Percentiles rank a stretch among this genome's conserved stretches.
Conservation (phyloP, 1,140 invertebrate genomes). For the Zaprionus africanus region DNA sequence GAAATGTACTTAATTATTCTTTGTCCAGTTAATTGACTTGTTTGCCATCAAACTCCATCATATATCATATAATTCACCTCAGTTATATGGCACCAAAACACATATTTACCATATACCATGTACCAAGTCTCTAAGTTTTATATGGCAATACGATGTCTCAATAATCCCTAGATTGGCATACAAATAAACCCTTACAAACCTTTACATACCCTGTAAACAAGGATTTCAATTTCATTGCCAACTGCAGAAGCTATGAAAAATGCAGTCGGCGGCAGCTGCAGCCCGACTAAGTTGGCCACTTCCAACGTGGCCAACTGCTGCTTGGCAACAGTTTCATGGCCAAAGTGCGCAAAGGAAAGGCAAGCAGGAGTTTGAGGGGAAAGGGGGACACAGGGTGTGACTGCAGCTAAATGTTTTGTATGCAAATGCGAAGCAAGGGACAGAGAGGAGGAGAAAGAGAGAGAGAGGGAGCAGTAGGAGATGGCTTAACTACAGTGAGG, state of each 20-base stretch:
- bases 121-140: too few relatives aligned
- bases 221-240: slow-evolving; percentile 3
- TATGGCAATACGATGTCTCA: too few relatives aligned
- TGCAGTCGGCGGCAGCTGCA: slow-evolving; percentile 26
- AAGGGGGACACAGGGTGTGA: slow-evolving; percentile 9
- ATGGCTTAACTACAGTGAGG: neutral
- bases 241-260: slow-evolving; percentile 1
- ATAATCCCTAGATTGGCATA: neutral
- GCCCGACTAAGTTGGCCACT: slow-evolving; percentile 26
- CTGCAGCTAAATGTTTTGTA: slow-evolving; percentile 43
- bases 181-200: neutral
- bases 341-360: slow-evolving; percentile 23
- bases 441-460: neutral
- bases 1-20: too few relatives aligned
- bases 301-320: slow-evolving; percentile 35
- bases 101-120: too few relatives aligned
- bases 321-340: slow-evolving; percentile 45
- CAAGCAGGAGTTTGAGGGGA: too few relatives aligned
- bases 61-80: too few relatives aligned
- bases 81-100: too few relatives aligned
- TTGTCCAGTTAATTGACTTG: too few relatives aligned
- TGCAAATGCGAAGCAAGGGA: slow-evolving; percentile 21
- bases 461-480: neutral
- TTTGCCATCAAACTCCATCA: too few relatives aligned
- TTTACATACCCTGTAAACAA: slow-evolving; percentile 6